Evolutionary conservation across 2,113 vertebrate species (phyloP), one percentile per base, ranked within the genome.

Genomic region (Agelaius phoeniceus): DNA sequence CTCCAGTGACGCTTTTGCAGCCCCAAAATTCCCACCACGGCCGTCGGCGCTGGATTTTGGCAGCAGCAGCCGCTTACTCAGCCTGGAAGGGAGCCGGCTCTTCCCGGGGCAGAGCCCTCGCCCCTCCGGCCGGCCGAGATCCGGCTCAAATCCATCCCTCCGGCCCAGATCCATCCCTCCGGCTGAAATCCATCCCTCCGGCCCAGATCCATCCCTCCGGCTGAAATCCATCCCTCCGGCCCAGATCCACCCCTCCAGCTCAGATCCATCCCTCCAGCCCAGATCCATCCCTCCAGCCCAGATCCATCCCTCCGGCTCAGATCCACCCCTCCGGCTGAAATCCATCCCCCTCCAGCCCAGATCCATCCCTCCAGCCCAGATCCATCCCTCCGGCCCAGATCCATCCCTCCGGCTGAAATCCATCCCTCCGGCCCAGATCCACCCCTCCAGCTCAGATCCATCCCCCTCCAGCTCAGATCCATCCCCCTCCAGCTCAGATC

Each of bases 181-280:
- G 0, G 21, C 7, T 22, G 7, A 23, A 6, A 16, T 17, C 58
- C 58, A 37, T 18, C n/a, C 1, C n/a, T 5, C 21, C 13, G 0
- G 14, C 10, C 15, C 62, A 43, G 6, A 66, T 18, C 43, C 63
- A 66, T 4, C 8, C 0, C 22, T 5, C 41, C 43, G 0, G 15
- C 10, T 18, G 16, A 46, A 6, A n/a, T 19, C 57, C 57, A 35
- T 59, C 14, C 4, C 21, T 6, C 15, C 19, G 0, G 28, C 6
- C 7, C 61, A 63, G 9, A 22, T 15, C 62, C 39, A 21, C 15
- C 10, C 16, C 27, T 52, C 58, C 2, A 0, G 52, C 28, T 54
- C 52, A 31, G 17, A 54, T 7, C 28, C 78, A 3, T 1, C 14
- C 0, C 15, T 12, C 18, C 13, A 2, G 18, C 11, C 5, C 33